Percentiles rank a stretch among this genome's conserved stretches.
phyloP scores from a whole-genome alignment of 2,888 invertebrate species.

The Drosophila nigricruria region DNA sequence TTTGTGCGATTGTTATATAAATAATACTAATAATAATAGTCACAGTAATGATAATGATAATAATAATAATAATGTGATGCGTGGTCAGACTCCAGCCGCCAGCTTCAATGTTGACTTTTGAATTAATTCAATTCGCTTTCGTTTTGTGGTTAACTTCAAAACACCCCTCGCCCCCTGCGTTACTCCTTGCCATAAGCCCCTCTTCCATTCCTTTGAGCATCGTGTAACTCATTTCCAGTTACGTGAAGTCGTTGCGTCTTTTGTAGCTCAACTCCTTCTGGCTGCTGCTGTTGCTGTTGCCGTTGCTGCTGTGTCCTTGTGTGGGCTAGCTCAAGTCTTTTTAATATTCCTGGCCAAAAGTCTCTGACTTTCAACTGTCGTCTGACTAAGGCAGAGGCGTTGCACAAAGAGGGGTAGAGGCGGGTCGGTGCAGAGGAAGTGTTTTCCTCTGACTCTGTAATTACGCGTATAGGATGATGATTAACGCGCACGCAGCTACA shows the following conservation, averaged over 20 bases:
- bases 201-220: not conserved
- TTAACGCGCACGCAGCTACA: slow-evolving; percentile 74
- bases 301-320: slow-evolving; percentile 21
- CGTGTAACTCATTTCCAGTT: slow-evolving; percentile 29
- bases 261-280: slow-evolving; percentile 42
- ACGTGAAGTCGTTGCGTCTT: slow-evolving; percentile 48
- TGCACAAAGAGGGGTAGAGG: not conserved
- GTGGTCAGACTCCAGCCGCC: slow-evolving; percentile 33
- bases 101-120: slow-evolving; percentile 9
- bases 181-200: not conserved
- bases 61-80: slow-evolving; percentile 43
- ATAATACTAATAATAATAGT: not conserved
- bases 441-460: slow-evolving; percentile 70
- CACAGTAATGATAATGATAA: slow-evolving; percentile 4
- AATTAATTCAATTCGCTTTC: slow-evolving; percentile 56
- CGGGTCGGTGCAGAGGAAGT: not conserved
- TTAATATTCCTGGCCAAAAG: slow-evolving; percentile 70
- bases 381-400: slow-evolving; percentile 17
- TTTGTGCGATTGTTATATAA: not conserved
- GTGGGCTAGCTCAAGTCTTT: slow-evolving; percentile 60
- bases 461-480: slow-evolving; percentile 83
- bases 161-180: not conserved
- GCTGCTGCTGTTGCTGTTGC: slow-evolving; percentile 1
- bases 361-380: slow-evolving; percentile 38
- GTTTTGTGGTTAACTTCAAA: slow-evolving; percentile 44